Conservation (phyloP, 2,888 invertebrate species). For the Dysmachus trigonus region DNA sequence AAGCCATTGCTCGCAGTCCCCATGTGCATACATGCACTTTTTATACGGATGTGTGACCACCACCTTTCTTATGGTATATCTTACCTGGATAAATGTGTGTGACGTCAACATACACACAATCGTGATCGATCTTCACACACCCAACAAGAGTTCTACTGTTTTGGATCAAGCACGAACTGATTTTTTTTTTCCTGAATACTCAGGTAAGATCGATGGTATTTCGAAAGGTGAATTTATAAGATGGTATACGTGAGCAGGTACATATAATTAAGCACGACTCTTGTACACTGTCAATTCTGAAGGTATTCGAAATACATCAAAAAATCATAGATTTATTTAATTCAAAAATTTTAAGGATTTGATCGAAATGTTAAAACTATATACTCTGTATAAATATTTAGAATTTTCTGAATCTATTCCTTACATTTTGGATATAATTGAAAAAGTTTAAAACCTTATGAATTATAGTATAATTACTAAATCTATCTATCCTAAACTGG, state of each 20-base stretch:
- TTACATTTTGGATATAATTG: no score
- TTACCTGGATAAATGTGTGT: neutral
- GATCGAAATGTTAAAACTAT: neutral
- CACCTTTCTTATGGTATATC: neutral
- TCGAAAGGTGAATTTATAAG: slow-evolving; percentile 37
- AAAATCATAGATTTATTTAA: no score
- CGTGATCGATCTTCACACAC: neutral
- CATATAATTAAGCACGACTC: slow-evolving; percentile 22
- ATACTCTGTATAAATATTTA: no score
- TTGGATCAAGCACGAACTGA: slow-evolving; percentile 23
- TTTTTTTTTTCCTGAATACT: slow-evolving; percentile 1
- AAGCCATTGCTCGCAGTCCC: neutral
- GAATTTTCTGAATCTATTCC: no score
- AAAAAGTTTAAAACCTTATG: no score
- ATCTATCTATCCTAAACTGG: no score
- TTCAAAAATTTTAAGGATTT: neutral
- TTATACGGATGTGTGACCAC: neutral
- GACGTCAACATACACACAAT: neutral
- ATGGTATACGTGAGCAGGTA: slow-evolving; percentile 32
- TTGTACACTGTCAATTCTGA: slow-evolving; percentile 13
- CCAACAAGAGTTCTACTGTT: neutral
- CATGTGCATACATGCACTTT: neutral
- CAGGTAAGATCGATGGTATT: slow-evolving; percentile 38
- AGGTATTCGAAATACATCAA: neutral
- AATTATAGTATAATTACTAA: no score